Evolutionary conservation across 2,797 vertebrate genomes (phyloP).

Genomic region (Astyanax mexicanus): DNA sequence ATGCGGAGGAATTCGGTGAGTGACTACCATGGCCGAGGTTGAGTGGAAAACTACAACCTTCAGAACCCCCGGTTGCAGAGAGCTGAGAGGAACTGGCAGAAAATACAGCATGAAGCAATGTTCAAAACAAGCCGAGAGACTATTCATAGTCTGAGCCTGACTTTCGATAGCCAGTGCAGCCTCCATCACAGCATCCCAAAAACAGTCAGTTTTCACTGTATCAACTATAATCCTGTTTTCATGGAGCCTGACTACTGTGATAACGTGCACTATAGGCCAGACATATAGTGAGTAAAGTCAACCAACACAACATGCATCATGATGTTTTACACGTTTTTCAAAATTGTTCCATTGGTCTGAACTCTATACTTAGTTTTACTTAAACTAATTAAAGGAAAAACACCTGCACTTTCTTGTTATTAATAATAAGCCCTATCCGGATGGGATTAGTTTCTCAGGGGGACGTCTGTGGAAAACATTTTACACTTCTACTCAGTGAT

Average conservation of each 20-base stretch:
- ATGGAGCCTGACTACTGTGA: neutral
- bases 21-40: conserved; percentile 38
- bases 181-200: neutral
- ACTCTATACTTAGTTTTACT: too few relatives aligned
- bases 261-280: neutral
- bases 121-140: neutral
- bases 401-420: too few relatives aligned
- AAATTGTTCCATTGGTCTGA: too few relatives aligned
- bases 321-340: too few relatives aligned
- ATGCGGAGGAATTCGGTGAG: conserved; percentile 40
- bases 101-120: neutral
- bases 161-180: neutral
- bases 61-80: neutral
- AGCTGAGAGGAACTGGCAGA: neutral
- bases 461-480: too few relatives aligned
- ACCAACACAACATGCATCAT: too few relatives aligned
- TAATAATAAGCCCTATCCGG: too few relatives aligned
- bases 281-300: neutral
- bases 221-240: neutral
- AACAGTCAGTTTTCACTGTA: neutral
- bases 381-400: too few relatives aligned
- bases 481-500: too few relatives aligned
- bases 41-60: conserved; percentile 12
- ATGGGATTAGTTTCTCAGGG: too few relatives aligned
- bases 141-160: neutral